Conservation (phyloP, 2,797 vertebrate species). For the Otus scops region DNA sequence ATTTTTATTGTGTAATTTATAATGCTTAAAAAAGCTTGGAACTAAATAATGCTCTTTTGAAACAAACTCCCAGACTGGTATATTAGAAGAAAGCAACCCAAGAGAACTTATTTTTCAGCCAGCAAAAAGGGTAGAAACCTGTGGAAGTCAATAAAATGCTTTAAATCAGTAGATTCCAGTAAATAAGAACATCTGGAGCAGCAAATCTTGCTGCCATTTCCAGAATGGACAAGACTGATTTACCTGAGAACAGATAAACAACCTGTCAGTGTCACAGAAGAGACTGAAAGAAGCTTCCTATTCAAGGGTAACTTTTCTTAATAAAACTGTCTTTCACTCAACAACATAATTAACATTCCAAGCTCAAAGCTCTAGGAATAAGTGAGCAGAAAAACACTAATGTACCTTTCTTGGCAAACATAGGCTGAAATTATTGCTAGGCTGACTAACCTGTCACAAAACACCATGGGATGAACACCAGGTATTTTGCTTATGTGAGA, state of each 20-base stretch:
- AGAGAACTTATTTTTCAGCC: background rate
- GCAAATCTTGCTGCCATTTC: constrained; percentile 19
- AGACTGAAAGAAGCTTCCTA: background rate
- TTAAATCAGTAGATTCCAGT: background rate
- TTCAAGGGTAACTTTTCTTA: background rate
- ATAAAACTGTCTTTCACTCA: constrained; percentile 12
- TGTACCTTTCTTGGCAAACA: background rate
- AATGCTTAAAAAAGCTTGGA: background rate
- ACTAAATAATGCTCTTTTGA: background rate
- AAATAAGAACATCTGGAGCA: constrained; percentile 26
- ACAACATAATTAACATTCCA: constrained; percentile 41
- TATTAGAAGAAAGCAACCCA: background rate
- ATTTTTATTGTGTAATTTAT: background rate
- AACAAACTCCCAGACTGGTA: background rate
- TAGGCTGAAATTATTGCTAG: background rate
- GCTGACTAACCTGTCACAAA: background rate
- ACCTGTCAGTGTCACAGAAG: background rate
- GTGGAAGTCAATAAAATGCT: background rate
- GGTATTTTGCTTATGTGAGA: background rate
- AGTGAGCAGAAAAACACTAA: background rate
- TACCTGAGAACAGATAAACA: background rate
- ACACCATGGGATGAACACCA: background rate
- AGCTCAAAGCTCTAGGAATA: background rate
- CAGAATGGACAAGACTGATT: background rate
- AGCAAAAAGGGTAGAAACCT: background rate